Percentiles rank a stretch among this genome's conserved stretches.
phyloP scores from a whole-genome alignment of 2,888 invertebrate genomes.

The Cosmorhoe ocellata region DNA sequence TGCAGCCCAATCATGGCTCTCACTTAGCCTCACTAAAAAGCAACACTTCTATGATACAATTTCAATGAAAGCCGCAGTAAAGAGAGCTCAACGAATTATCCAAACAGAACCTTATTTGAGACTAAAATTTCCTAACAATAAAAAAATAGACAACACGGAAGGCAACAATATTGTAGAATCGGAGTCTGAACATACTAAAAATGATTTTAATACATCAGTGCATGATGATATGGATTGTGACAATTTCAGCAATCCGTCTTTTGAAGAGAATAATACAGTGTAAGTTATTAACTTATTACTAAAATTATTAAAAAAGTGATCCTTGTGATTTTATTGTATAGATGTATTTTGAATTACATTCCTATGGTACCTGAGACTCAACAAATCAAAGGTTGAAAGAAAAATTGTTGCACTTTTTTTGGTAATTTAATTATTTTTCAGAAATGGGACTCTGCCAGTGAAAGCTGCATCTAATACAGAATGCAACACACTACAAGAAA shows the following conservation, averaged over 20 bases:
- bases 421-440: background rate
- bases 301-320: too few relatives aligned
- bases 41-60: constrained; percentile 43
- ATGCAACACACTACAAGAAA: too few relatives aligned
- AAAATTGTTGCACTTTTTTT: too few relatives aligned
- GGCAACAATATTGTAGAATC: too few relatives aligned
- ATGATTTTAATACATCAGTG: background rate
- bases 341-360: too few relatives aligned
- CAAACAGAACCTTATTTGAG: constrained; percentile 57
- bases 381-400: too few relatives aligned
- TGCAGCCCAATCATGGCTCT: constrained; percentile 63
- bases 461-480: too few relatives aligned
- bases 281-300: background rate
- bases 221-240: constrained; percentile 8
- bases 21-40: constrained; percentile 54
- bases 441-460: background rate
- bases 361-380: too few relatives aligned
- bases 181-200: background rate
- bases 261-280: constrained; percentile 5
- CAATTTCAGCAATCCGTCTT: constrained; percentile 1
- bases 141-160: background rate
- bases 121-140: constrained; percentile 24
- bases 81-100: constrained; percentile 47
- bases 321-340: too few relatives aligned
- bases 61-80: constrained; percentile 17